Evolutionary conservation across 2,113 vertebrate species (phyloP), one percentile per base, ranked within the genome.

Genomic region (Bos javanicus): DNA sequence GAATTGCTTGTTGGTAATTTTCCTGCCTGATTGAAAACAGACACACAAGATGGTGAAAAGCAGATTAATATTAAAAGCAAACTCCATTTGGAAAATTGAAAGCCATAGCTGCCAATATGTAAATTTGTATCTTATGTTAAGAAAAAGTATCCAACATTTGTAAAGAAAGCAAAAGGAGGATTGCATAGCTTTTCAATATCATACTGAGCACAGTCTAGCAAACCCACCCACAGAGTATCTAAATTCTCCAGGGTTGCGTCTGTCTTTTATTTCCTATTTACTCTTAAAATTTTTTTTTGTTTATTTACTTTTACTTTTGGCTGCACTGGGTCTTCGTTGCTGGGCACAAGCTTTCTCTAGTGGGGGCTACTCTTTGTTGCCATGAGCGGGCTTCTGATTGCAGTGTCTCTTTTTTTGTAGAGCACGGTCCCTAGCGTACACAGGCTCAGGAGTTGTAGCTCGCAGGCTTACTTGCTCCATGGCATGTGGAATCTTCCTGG

Each of bases 21-120:
- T 96, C 59, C 81, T 97, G 76, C 89, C 52, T 97, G 95, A 96
- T 95, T 97, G 87, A 97, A 97, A 98, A 78, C 97, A 97, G 97
- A 90, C 60, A 91, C 33, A 39, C 57, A 92, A 85, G 64, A 92
- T 86, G 87, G 90, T 97, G 92, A 90, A 95, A 95, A 95, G 91
- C 43, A 94, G 97, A 95, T 97, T 92, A 95, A 95, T 96, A 84
- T 60, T 85, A 94, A 86, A 60, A 89, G 86, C 88, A 87, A 89
- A 94, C 78, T 93, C 16, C 25, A 86, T 92, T 97, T 94, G 97
- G 95, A 94, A 97, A 93, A 62, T 83, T 54, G 93, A 89, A 84
- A 87, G 83, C 50, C 56, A 16, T 4, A 4, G 60, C 56, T 97
- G 95, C 97, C 97, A 97, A 71, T 96, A 92, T 95, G 94, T 96